phyloP scores from a whole-genome alignment of 2,113 vertebrate species.

The Muntiacus muntjak region DNA sequence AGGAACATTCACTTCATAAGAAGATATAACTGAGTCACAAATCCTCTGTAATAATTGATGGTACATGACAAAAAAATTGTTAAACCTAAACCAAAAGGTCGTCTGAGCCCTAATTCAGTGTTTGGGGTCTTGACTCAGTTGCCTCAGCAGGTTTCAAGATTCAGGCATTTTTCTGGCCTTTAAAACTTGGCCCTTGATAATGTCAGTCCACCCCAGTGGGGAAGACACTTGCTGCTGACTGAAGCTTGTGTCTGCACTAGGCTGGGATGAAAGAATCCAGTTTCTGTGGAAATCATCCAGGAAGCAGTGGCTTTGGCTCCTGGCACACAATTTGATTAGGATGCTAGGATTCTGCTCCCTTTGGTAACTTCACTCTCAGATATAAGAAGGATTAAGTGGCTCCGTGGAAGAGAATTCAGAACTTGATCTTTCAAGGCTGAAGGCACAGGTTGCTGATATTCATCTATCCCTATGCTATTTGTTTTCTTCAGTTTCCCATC shows the following conservation, averaged over 20 bases:
- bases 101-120: neutral
- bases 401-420: neutral
- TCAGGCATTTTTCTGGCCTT: conserved; percentile 4
- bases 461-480: neutral
- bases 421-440: neutral
- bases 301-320: neutral
- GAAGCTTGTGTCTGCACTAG: neutral
- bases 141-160: neutral
- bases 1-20: neutral
- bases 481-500: neutral
- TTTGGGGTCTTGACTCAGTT: conserved; percentile 22
- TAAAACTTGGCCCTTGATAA: neutral
- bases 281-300: neutral
- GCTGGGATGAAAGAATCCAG: neutral
- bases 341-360: neutral
- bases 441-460: neutral
- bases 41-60: neutral
- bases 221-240: neutral
- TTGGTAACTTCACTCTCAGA: neutral
- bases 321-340: neutral
- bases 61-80: neutral
- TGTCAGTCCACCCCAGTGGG: neutral
- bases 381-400: neutral
- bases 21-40: conserved; percentile 12
- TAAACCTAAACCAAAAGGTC: conserved; percentile 25